Percentiles rank a stretch among this genome's conserved stretches.
phyloP scores from a whole-genome alignment of 2,113 vertebrate genomes.

The Mohoua ochrocephala region DNA sequence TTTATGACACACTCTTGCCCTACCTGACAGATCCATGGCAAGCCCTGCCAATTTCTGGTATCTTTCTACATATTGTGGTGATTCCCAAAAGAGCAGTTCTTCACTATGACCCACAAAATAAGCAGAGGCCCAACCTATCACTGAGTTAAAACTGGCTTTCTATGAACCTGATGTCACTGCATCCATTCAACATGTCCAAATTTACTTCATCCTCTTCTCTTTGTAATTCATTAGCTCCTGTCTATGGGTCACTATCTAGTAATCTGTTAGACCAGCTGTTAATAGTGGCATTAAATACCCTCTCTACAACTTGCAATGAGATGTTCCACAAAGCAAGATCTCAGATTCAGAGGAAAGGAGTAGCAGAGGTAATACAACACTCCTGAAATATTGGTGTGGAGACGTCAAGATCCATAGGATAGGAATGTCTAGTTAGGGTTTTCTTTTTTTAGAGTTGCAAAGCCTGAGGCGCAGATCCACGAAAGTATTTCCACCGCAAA shows the following conservation, averaged over 20 bases:
- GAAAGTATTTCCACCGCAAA: not conserved
- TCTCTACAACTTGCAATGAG: not conserved
- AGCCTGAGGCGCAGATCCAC: not conserved
- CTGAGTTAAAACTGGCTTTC: not conserved
- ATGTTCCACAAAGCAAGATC: not conserved
- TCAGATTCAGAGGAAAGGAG: not conserved
- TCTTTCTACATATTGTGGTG: not conserved
- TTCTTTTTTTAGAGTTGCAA: not conserved
- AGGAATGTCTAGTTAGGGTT: not conserved
- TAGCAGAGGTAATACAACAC: not conserved
- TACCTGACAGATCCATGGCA: not conserved
- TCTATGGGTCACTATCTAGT: not conserved
- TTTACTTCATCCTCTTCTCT: not conserved
- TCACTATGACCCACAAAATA: not conserved
- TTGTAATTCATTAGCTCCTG: not conserved
- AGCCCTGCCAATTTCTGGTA: not conserved
- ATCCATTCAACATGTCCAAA: not conserved
- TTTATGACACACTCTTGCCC: not conserved
- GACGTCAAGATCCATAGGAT: not conserved
- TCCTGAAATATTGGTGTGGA: not conserved
- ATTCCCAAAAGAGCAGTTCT: not conserved
- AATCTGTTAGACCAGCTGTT: not conserved
- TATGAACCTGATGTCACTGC: not conserved
- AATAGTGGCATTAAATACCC: not conserved
- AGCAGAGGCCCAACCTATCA: not conserved